Conservation (phyloP, 2,113 vertebrate species). For the Acanthochromis polyacanthus region DNA sequence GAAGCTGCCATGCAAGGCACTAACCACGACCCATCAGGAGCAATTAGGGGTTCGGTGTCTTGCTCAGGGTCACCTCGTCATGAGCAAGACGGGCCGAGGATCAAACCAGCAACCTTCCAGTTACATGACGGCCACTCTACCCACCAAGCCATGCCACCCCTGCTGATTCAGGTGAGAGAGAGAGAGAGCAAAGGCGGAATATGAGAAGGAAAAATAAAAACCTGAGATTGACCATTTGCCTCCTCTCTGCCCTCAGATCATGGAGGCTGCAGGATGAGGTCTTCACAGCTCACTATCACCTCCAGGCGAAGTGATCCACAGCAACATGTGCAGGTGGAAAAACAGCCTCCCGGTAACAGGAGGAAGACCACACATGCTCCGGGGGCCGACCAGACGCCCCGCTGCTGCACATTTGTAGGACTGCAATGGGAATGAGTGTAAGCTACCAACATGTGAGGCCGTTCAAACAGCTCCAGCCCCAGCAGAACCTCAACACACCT, state of each 20-base stretch:
- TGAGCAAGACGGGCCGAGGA: no score
- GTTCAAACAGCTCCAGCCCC: constrained; percentile 42
- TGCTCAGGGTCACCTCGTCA: no score
- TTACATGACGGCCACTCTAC: no score
- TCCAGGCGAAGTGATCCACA: constrained; percentile 34
- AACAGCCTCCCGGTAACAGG: constrained; percentile 43
- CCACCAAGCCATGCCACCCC: neutral
- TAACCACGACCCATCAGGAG: no score
- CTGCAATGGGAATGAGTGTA: constrained; percentile 40
- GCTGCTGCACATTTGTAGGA: constrained; percentile 41
- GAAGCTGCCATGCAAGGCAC: no score
- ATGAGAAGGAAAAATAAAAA: neutral
- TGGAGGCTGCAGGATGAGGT: constrained; percentile 23
- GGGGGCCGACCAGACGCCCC: neutral
- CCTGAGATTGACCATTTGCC: neutral
- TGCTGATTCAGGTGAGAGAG: neutral
- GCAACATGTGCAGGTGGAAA: constrained; percentile 56
- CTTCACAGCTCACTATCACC: constrained; percentile 36
- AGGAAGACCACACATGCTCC: constrained; percentile 62
- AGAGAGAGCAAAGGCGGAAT: neutral
- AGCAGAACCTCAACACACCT: constrained; percentile 8
- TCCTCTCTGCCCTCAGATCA: constrained; percentile 5
- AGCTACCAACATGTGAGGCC: constrained; percentile 36
- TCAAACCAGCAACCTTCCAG: no score
- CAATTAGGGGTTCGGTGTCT: no score